These are phyloP conservation scores for Agrochola lota DNA, from an alignment of 2,888 invertebrate genomes.

Conservation along the genomic window DNA sequence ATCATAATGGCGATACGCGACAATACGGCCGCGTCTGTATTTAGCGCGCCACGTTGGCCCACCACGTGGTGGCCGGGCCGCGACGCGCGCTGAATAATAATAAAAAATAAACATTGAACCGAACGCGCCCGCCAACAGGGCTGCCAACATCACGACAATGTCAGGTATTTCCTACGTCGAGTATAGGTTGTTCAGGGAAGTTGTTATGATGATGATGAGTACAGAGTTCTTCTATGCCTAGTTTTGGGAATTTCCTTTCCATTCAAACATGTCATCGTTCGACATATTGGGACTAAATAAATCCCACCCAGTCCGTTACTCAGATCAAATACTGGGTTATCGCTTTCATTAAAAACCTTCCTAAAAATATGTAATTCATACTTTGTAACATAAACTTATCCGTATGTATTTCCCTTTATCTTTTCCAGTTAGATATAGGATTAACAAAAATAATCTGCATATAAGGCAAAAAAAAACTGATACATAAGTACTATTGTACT, in stretches of 20 bases:
- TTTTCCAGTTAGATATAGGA: conserved; percentile 6
- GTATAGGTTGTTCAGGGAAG: too few relatives aligned
- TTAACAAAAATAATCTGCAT: conserved; percentile 4
- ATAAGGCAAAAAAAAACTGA: conserved; percentile 8
- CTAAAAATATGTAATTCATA: neutral
- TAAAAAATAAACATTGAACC: conserved; percentile 70
- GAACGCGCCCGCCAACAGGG: conserved; percentile 65
- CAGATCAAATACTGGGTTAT: conserved; percentile 17
- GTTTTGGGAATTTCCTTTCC: conserved; percentile 17
- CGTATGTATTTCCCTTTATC: conserved; percentile 17
- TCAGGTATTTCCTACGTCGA: conserved; percentile 47
- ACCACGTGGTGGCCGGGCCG: conserved; percentile 67
- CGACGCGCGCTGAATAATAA: conserved; percentile 68
- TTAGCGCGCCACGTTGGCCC: conserved; percentile 68
- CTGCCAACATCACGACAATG: conserved; percentile 62
- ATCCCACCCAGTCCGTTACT: neutral
- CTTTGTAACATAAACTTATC: conserved; percentile 6
- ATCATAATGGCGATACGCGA: conserved; percentile 63
- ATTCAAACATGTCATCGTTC: conserved; percentile 12
- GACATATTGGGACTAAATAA: neutral
- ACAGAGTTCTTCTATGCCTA: neutral
- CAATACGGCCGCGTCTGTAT: conserved; percentile 65
- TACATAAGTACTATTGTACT: conserved; percentile 18
- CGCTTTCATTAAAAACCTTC: conserved; percentile 4
- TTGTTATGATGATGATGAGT: neutral